A percentile compares a stretch with the other conserved stretches of the same genome.
These are phyloP conservation scores for Drosophila dives DNA, from an alignment of 2,888 invertebrate species.

Conservation along the genomic window DNA sequence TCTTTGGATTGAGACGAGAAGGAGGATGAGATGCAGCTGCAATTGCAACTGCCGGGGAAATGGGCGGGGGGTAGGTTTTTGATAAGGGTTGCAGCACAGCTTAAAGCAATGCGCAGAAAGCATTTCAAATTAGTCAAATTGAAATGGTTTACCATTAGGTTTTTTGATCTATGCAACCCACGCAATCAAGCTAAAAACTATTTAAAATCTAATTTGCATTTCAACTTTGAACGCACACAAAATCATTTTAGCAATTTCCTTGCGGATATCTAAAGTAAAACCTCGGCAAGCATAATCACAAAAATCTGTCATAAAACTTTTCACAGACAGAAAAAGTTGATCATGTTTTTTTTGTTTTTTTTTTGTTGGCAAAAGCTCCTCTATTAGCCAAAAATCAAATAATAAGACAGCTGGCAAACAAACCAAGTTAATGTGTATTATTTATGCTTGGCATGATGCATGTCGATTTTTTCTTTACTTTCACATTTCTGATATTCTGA, in stretches of 20 bases:
- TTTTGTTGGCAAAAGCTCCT: conserved; percentile 10
- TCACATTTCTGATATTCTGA: conserved; percentile 3
- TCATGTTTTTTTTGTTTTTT: conserved; percentile 4
- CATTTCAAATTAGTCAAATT: conserved; percentile 71
- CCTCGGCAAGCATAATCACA: conserved; percentile 60
- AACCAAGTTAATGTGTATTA: conserved; percentile 59
- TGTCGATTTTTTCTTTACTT: conserved; percentile 49
- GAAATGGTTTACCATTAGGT: conserved; percentile 60
- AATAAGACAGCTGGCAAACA: conserved; percentile 44
- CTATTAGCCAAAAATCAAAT: conserved; percentile 55
- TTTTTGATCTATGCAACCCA: conserved; percentile 49
- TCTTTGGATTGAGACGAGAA: not conserved
- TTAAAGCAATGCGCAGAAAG: conserved; percentile 29
- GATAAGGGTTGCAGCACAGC: conserved; percentile 25
- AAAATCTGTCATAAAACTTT: conserved; percentile 76
- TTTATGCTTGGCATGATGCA: conserved; percentile 70
- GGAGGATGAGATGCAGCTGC: not conserved
- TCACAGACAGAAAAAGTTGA: conserved; percentile 61
- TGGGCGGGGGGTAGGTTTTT: not conserved
- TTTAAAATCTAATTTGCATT: conserved; percentile 78
- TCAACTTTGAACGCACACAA: conserved; percentile 46
- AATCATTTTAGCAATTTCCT: conserved; percentile 33
- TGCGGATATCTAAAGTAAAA: conserved; percentile 19
- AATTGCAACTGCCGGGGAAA: not conserved
- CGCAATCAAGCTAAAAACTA: conserved; percentile 71